Base-by-base conservation (phyloP, 1,140 invertebrate genomes). In the Xylocopa sonorina region DNA sequence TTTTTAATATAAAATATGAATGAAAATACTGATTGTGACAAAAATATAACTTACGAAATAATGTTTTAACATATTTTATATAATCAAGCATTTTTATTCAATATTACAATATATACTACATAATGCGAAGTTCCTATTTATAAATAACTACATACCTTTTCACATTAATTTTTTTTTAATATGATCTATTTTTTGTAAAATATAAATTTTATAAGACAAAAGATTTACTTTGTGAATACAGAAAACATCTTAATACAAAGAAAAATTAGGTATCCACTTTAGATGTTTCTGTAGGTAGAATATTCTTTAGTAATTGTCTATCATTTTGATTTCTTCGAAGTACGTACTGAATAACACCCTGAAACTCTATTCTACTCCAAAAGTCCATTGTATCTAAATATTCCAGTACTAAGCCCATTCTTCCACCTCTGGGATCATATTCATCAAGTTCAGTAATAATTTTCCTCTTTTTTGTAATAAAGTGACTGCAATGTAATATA, bases 31-130 rank as follows among this genome's bases (percentile, higher is more conserved):
- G n/a, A n/a, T n/a, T n/a, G n/a, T 53, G 21, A 1, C 4, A 27
- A 75, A 50, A 50, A 58, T 32, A 50, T 21, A 62, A 82, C 21
- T 73, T 51, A 50, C 5, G 53, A 80, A 55, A 80, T 24, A 64
- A 53, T 34, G 21, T 32, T 27, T 43, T 27, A 41, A 21, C 9
- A 67, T 14, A 51, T 16, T 53, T n/a, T 46, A 12, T 3, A 58
- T 46, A 69, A 62, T 68, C 62, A 9, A 67, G 21, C 6, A 48
- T 34, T 57, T 78, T 48, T 24, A 3, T 3, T 69, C 29, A 71
- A 27, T 29, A 60, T 48, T 18, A 41, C 10, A 32, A 10, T 38
- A 58, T n/a, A 63, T 48, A 32, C 5, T 48, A 57, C 14, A 34
- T 14, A 57, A 68, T 24, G 12, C 69, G 29, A 29, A 62, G 57